Conservation (phyloP, 2,888 invertebrate species). For the Cephalotes varians region DNA sequence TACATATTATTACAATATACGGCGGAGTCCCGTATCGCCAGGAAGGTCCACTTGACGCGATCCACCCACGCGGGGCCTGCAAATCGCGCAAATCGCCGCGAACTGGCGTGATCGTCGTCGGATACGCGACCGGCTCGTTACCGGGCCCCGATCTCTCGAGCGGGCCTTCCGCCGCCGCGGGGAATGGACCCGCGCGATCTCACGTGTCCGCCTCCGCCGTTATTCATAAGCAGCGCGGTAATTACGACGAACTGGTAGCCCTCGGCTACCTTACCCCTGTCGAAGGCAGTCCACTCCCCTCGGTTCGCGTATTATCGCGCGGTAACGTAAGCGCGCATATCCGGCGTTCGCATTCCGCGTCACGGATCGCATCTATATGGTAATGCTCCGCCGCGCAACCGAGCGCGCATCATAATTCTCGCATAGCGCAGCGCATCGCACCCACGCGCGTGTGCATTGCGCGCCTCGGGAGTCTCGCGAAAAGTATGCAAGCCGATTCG, state of each 20-base stretch:
- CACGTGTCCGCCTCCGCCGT: slow-evolving; percentile 49
- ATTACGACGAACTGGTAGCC: slow-evolving; percentile 53
- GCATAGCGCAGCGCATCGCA: slow-evolving; percentile 50
- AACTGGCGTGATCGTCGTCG: slow-evolving; percentile 32
- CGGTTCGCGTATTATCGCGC: slow-evolving; percentile 37
- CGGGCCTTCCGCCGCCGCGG: slow-evolving; percentile 44
- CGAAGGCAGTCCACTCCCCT: neutral
- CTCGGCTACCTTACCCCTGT: slow-evolving; percentile 48
- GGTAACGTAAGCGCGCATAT: slow-evolving; percentile 52
- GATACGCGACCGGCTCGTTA: slow-evolving; percentile 36
- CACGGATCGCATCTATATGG: slow-evolving; percentile 83
- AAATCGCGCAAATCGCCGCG: slow-evolving; percentile 23
- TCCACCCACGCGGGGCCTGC: slow-evolving; percentile 36
- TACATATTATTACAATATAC: slow-evolving; percentile 18
- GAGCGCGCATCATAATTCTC: slow-evolving; percentile 75
- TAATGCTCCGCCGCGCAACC: slow-evolving; percentile 76
- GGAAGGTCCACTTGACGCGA: slow-evolving; percentile 42
- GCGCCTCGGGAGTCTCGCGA: slow-evolving; percentile 52
- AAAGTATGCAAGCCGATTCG: neutral
- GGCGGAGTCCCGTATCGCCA: neutral
- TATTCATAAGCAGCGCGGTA: slow-evolving; percentile 51
- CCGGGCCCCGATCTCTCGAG: slow-evolving; percentile 16
- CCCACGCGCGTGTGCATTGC: slow-evolving; percentile 54
- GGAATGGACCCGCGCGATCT: slow-evolving; percentile 28
- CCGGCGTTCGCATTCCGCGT: slow-evolving; percentile 74